These are phyloP conservation scores for Schizopygopsis pylzovi DNA, from an alignment of 2,797 vertebrate genomes.

Conservation along the genomic window DNA sequence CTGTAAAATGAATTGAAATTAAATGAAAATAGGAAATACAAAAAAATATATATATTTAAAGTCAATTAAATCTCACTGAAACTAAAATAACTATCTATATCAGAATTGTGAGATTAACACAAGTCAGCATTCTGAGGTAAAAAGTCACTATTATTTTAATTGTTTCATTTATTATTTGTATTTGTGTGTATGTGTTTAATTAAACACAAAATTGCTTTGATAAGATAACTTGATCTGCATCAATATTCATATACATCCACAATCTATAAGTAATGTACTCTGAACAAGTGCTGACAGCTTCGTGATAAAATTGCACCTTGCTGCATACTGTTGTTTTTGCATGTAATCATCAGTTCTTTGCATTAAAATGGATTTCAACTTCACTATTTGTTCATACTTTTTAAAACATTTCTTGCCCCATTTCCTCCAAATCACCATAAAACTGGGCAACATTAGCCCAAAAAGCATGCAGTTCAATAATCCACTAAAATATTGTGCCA, in stretches of 20 bases:
- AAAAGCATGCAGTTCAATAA: conserved; percentile 23
- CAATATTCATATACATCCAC: neutral
- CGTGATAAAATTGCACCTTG: neutral
- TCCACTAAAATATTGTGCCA: conserved; percentile 8
- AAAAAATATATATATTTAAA: too few species aligned
- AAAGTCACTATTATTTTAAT: too few species aligned
- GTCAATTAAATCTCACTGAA: too few species aligned
- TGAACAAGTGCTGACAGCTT: neutral
- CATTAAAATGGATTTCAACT: neutral
- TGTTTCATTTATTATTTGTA: neutral
- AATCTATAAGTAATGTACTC: neutral
- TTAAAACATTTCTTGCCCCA: neutral
- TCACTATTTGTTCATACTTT: neutral
- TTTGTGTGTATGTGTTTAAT: neutral
- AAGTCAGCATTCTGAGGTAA: too few species aligned
- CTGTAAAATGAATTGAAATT: too few species aligned
- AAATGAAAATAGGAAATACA: too few species aligned
- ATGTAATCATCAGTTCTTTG: neutral
- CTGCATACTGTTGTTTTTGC: neutral
- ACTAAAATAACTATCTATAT: too few species aligned
- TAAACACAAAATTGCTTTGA: neutral
- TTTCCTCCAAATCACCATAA: neutral
- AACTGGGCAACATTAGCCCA: neutral
- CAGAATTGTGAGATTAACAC: too few species aligned
- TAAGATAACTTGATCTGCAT: neutral